Percentiles rank a stretch among this genome's conserved stretches.
phyloP scores from a whole-genome alignment of 2,888 invertebrate genomes.

The Polietes domitor region DNA sequence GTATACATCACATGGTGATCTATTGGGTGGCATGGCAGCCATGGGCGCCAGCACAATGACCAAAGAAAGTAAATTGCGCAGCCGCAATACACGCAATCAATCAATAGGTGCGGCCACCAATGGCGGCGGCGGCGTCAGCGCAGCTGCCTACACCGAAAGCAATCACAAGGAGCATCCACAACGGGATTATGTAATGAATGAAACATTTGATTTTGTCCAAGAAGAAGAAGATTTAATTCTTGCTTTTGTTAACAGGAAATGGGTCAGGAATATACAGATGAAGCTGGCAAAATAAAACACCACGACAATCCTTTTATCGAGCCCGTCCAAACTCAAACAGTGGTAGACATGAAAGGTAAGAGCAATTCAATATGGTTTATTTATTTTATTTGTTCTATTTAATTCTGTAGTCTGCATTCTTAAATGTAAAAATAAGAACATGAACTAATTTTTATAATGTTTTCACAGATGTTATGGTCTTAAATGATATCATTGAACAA shows the following conservation, averaged over 20 bases:
- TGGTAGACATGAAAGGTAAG: conserved; percentile 96
- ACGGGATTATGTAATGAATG: conserved; percentile 86
- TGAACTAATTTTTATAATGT: conserved; percentile 3
- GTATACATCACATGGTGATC: conserved; percentile 96
- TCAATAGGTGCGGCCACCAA: conserved; percentile 84
- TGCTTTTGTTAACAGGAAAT: conserved; percentile 84
- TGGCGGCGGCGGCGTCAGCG: conserved; percentile 73
- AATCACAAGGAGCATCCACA: conserved; percentile 84
- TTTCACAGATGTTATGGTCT: conserved; percentile 95
- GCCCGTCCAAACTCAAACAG: conserved; percentile 91
- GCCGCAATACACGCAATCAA: conserved; percentile 88
- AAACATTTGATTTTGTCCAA: background rate
- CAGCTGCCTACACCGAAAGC: conserved; percentile 83
- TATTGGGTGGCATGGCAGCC: conserved; percentile 87
- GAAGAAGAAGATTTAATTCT: background rate
- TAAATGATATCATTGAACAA: conserved; percentile 98
- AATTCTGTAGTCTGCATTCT: background rate
- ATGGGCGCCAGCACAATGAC: conserved; percentile 83
- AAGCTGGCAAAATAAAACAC: conserved; percentile 91
- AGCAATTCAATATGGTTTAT: background rate
- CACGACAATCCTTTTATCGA: conserved; percentile 96
- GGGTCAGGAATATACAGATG: conserved; percentile 89
- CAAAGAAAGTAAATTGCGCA: conserved; percentile 91
- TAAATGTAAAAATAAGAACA: conserved; percentile 17
- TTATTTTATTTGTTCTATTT: background rate